A percentile compares a stretch with the other conserved stretches of the same genome.
Evolutionary conservation across 2,888 invertebrate genomes (phyloP).

Genomic region (Acrocera orbiculus): DNA sequence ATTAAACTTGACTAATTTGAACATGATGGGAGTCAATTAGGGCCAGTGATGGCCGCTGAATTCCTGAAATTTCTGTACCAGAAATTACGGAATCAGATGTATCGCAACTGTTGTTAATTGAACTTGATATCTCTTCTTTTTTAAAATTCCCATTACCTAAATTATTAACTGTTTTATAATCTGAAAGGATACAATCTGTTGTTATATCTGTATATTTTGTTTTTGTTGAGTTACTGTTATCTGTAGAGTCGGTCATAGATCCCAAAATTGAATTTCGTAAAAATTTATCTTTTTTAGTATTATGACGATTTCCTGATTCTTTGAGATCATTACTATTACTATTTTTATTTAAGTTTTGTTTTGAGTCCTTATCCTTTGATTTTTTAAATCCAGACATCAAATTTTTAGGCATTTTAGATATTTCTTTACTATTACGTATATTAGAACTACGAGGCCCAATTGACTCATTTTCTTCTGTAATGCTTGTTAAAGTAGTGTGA

Average conservation of each 20-base stretch:
- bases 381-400: slow-evolving; percentile 31
- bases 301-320: too few species aligned
- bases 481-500: slow-evolving; percentile 25
- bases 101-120: slow-evolving; percentile 9
- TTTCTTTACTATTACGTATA: slow-evolving; percentile 29
- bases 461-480: slow-evolving; percentile 27
- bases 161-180: slow-evolving; percentile 25
- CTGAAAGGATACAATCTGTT: too few species aligned
- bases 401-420: slow-evolving; percentile 19
- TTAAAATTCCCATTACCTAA: slow-evolving; percentile 25
- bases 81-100: slow-evolving; percentile 12
- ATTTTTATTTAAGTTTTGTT: too few species aligned
- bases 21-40: slow-evolving; percentile 4
- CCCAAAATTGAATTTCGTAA: too few species aligned
- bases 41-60: slow-evolving; percentile 1
- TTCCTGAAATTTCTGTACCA: slow-evolving; percentile 10
- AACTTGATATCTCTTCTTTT: slow-evolving; percentile 15
- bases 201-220: too few species aligned
- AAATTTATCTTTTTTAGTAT: too few species aligned
- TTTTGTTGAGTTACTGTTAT: too few species aligned
- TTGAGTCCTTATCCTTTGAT: slow-evolving; percentile 30
- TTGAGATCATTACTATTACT: too few species aligned
- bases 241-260: too few species aligned
- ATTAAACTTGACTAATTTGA: slow-evolving; percentile 7
- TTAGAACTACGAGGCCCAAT: slow-evolving; percentile 24